Evolutionary conservation across 2,888 invertebrate genomes (phyloP), one percentile per base, ranked within the genome.

Genomic region (Timandra comae): DNA sequence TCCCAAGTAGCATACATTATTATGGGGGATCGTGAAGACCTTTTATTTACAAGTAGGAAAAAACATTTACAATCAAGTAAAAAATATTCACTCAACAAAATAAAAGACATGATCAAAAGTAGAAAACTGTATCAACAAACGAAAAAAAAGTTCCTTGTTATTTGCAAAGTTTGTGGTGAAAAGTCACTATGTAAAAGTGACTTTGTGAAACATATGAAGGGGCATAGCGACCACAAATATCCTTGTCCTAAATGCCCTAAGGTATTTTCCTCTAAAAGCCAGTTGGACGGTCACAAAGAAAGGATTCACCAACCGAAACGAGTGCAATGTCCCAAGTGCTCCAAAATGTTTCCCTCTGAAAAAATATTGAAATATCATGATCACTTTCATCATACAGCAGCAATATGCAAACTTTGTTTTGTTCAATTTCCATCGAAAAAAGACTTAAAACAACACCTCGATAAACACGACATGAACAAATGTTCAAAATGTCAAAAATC

Each of bases 261-360:
- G 56, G 38, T 56, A 4, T 78, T 78, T 27, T 31, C 53, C 3
- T 58, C 63, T 1, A 35, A 53, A 26, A 11, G 50, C 2, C 62
- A 62, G 29, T 39, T 79, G 6, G 49, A 60, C 2, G 61, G 63
- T 4, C 79, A 80, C 35, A 43, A 49, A 0, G 70, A 75, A 38
- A 59, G 76, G 47, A 49, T 77, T 0, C 80, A 80, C 39, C 61
- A 63, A 39, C 72, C 75, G 6, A 79, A 76, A 47, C 65, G 43
- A 32, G 34, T 77, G 3, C 47, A 56, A 40, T 80, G 79, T 41
- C 34, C 54, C 1, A 63, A 70, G 38, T 80, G 80, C 41, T 29
- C 59, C 0, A 75, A 72, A 57, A 76, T 51, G 64, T 72, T 79
- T 21, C 71, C 77, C 30, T 72, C 78, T 3, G 47, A 61, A 3